These are phyloP conservation scores for Sapayoa aenigma DNA, from an alignment of 2,113 vertebrate species.

Conservation along the genomic window DNA sequence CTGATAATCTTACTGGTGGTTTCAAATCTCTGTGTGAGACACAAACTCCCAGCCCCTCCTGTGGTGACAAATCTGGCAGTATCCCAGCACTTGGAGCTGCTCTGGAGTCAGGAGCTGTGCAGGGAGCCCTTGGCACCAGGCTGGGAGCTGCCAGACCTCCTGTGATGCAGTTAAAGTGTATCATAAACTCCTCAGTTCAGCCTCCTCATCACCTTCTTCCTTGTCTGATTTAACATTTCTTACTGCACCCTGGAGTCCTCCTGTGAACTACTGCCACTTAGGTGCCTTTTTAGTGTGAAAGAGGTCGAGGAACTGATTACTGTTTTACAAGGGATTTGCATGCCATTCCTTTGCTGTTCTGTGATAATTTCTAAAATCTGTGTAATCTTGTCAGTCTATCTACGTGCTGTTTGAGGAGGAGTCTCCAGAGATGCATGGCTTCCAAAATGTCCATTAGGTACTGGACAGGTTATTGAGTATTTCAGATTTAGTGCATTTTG, in stretches of 20 bases:
- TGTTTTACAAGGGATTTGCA: not conserved
- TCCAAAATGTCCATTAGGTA: not conserved
- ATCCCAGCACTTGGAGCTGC: not conserved
- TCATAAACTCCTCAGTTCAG: not conserved
- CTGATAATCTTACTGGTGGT: not conserved
- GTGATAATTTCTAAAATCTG: not conserved
- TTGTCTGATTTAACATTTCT: not conserved
- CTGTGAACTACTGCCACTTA: not conserved
- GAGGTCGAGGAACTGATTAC: not conserved
- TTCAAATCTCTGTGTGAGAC: not conserved
- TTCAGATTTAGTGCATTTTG: not conserved
- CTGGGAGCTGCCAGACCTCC: constrained; percentile 3
- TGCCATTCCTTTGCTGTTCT: not conserved
- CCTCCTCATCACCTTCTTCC: not conserved
- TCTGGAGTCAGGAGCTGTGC: not conserved
- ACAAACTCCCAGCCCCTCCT: not conserved
- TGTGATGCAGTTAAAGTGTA: not conserved
- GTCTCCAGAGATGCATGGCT: not conserved
- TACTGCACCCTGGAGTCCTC: not conserved
- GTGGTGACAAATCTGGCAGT: not conserved
- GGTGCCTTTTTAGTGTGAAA: not conserved
- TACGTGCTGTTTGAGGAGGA: not conserved
- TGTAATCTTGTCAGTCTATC: not conserved
- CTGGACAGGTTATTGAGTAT: not conserved
- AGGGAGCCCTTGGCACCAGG: not conserved